Percentiles rank a stretch among this genome's conserved stretches.
Evolutionary conservation across 2,888 invertebrate genomes (phyloP).

Genomic region (Aspidiotus destructor): DNA sequence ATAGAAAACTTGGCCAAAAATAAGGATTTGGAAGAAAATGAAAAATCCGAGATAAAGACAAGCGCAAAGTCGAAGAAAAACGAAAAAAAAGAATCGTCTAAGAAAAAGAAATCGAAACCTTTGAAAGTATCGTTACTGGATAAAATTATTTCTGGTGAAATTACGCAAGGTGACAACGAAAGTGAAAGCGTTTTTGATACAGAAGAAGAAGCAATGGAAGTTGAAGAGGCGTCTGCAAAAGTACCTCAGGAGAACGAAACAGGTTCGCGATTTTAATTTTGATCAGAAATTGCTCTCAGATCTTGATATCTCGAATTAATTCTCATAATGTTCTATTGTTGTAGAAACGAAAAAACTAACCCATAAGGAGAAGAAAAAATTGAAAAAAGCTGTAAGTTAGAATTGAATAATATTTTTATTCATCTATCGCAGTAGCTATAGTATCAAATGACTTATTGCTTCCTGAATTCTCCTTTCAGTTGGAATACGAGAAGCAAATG

Average conservation of each 20-base stretch:
- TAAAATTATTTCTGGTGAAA: conserved; percentile 9
- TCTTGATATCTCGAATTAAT: neutral
- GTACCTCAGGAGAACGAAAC: neutral
- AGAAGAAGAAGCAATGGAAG: conserved; percentile 3
- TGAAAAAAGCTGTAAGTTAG: conserved; percentile 55
- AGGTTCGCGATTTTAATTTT: neutral
- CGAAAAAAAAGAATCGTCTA: neutral
- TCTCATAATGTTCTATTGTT: conserved; percentile 19
- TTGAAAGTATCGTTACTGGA: conserved; percentile 3
- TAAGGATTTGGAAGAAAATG: neutral
- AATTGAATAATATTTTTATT: conserved; percentile 12
- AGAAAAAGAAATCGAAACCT: conserved; percentile 8
- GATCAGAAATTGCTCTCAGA: neutral
- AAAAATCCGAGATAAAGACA: neutral
- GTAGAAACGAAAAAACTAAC: conserved; percentile 55
- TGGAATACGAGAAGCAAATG: conserved; percentile 79
- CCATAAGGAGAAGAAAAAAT: conserved; percentile 83
- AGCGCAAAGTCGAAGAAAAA: neutral
- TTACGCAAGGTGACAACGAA: conserved; percentile 11
- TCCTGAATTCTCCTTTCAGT: conserved; percentile 44
- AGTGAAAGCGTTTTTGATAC: conserved; percentile 13
- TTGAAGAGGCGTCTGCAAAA: neutral
- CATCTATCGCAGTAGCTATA: neutral
- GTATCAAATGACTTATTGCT: neutral
- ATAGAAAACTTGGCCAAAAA: too few species aligned